Base-by-base conservation (phyloP, 2,797 vertebrate species). In the Crenichthys baileyi region DNA sequence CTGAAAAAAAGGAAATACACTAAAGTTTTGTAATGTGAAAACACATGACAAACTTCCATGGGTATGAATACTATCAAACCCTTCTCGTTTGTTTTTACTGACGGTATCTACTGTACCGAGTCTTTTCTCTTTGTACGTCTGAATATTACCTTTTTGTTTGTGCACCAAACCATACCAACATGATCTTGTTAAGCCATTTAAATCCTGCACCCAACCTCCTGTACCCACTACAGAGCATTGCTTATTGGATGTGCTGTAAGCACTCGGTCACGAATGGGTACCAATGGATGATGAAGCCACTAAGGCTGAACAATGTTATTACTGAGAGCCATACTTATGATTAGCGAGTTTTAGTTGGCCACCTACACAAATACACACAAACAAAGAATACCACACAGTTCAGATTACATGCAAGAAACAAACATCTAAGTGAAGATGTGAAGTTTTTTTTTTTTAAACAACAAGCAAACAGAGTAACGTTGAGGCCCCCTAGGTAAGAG, bases 221-320 rank as follows among this genome's bases (percentile, higher is more conserved):
- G n/a, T 39, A 18, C 31, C 36, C 24, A 51, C 20, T 31, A 16
- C 26, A 65, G 36, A 78, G 75, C 58, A 18, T 16, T 26, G 20
- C 44, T 76, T 60, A 81, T 15, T 78, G 60, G 73, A 76, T 67
- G 53, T 73, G 76, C 72, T 46, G 41, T n/a, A 70, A 46, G 78
- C 61, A 65, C 48, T 65, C 46, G 41, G 74, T 81, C 81, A 76
- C 5, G 2, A 82, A 79, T 77, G 80, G 86, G 79, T 84, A 58
- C 81, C 65, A 76, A 65, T 1, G 68, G 70, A 83, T 82, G 76
- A 88, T 89, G 79, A 84, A 86, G 63, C 80, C 80, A 87, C 87
- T 88, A 83, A 81, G 63, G 73, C 61, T 83, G 39, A 80, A 88
- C 77, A 80, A 79, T 85, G 83, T 82, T 87, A 85, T 79, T 77